These are phyloP conservation scores for Thereva unica DNA, from an alignment of 2,888 invertebrate genomes.

Conservation along the genomic window DNA sequence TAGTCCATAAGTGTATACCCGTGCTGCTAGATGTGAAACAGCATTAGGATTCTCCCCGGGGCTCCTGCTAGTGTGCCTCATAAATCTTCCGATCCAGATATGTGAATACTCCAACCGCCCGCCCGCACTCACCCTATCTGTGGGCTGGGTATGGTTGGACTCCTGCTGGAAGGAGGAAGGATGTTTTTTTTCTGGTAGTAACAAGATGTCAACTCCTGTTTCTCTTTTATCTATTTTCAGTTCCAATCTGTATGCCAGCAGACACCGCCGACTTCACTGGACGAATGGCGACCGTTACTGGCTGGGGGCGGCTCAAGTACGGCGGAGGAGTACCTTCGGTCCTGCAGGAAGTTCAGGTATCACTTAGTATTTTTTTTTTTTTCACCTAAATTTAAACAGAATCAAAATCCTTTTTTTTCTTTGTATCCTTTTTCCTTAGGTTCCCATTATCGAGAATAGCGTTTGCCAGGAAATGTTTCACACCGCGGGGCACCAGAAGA, in stretches of 20 bases:
- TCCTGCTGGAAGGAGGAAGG: too few relatives aligned
- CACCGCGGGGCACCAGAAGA: constrained; percentile 85
- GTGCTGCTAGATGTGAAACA: neutral
- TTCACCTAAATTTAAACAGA: neutral
- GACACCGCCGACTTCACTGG: constrained; percentile 81
- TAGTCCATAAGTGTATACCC: too few relatives aligned
- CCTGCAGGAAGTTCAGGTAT: constrained; percentile 82
- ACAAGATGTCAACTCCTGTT: constrained; percentile 5
- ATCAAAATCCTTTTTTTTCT: neutral
- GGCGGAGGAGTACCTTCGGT: constrained; percentile 89
- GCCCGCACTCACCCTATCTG: neutral
- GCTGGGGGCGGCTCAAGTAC: constrained; percentile 90
- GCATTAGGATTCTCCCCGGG: constrained; percentile 9
- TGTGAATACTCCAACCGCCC: constrained; percentile 6
- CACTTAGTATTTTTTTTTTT: constrained; percentile 26
- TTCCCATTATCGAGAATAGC: constrained; percentile 87
- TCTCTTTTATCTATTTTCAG: constrained; percentile 55
- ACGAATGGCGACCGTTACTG: constrained; percentile 85
- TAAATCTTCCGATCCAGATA: constrained; percentile 3
- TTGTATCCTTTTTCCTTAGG: constrained; percentile 57
- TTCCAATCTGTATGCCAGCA: constrained; percentile 88
- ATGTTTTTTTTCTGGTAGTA: too few relatives aligned
- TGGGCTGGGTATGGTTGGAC: too few relatives aligned
- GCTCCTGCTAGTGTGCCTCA: neutral
- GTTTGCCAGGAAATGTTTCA: constrained; percentile 94